phyloP scores from a whole-genome alignment of 2,113 vertebrate species.

The Plestiodon gilberti region DNA sequence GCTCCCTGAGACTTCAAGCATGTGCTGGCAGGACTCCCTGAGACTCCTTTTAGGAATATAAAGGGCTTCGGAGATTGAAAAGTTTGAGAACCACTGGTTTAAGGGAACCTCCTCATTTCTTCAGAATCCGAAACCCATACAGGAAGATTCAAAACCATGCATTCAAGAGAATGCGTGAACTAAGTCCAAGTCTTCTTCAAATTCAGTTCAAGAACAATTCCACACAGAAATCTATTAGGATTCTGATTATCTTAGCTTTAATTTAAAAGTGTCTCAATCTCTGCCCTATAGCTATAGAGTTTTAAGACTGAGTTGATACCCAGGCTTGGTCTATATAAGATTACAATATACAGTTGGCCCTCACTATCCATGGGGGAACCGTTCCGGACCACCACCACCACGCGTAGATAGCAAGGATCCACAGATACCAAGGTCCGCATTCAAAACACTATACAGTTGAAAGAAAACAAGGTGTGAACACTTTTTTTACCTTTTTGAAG shows the following conservation, averaged over 20 bases:
- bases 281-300: neutral
- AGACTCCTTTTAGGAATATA: too few species aligned
- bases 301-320: neutral
- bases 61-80: too few species aligned
- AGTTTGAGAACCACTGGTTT: too few species aligned
- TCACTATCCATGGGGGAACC: too few species aligned
- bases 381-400: too few species aligned
- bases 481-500: too few species aligned
- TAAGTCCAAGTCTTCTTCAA: neutral
- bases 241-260: neutral
- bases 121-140: neutral
- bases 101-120: neutral
- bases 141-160: neutral
- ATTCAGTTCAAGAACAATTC: neutral
- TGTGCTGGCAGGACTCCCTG: too few species aligned
- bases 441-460: too few species aligned
- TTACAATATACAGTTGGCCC: neutral
- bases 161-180: neutral
- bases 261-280: neutral
- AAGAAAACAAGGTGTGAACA: too few species aligned
- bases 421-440: too few species aligned
- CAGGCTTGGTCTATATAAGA: neutral
- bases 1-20: too few species aligned
- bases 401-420: too few species aligned
- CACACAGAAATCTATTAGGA: neutral